Conservation (phyloP, 2,113 vertebrate species). For the Pionites leucogaster region DNA sequence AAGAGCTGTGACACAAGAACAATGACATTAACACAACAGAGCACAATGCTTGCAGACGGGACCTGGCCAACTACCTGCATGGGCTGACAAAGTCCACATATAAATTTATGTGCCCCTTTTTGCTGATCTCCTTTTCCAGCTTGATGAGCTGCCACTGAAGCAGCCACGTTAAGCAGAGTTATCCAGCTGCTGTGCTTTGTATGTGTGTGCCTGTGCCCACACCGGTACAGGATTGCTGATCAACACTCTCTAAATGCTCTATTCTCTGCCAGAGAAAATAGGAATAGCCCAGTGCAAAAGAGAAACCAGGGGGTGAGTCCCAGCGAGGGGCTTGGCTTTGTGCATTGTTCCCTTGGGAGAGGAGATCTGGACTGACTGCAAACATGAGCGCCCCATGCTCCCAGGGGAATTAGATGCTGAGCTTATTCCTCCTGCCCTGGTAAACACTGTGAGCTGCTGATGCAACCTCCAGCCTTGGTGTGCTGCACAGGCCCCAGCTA, state of each 20-base stretch:
- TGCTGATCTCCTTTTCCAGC: neutral
- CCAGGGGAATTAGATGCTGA: neutral
- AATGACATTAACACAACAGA: neutral
- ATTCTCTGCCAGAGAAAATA: neutral
- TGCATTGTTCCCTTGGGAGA: neutral
- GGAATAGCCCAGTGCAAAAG: neutral
- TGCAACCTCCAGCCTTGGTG: neutral
- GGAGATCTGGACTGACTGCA: neutral
- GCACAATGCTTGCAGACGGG: neutral
- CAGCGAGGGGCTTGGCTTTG: neutral
- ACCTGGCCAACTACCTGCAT: neutral
- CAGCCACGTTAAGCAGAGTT: neutral
- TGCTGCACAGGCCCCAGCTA: neutral
- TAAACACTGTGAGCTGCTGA: neutral
- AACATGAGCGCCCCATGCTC: neutral
- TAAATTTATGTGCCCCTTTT: neutral
- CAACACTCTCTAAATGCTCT: neutral
- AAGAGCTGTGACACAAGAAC: neutral
- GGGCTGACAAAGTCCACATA: neutral
- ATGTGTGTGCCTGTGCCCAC: fast-evolving
- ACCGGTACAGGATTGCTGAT: neutral
- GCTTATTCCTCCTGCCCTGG: neutral
- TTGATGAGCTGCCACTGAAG: neutral
- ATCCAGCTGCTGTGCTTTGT: neutral
- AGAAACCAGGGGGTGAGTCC: neutral